Percentiles rank a stretch among this genome's conserved stretches.
Conservation (phyloP, 2,797 vertebrate species). For the Trachurus trachurus region DNA sequence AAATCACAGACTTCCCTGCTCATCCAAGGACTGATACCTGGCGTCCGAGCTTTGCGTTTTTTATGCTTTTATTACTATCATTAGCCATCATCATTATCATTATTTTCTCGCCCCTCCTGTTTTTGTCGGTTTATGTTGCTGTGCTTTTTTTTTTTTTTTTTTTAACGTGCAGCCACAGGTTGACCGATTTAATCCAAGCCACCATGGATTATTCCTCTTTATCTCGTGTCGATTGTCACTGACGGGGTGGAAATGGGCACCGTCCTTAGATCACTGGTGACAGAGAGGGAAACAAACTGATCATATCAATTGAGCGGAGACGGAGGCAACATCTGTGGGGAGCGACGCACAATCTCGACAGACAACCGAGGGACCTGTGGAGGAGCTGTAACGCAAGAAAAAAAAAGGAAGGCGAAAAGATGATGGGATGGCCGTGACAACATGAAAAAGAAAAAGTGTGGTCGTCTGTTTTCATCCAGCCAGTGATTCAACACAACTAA, state of each 20-base stretch:
- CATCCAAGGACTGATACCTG: constrained; percentile 41
- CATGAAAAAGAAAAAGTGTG: constrained; percentile 89
- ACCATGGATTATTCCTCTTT: constrained; percentile 69
- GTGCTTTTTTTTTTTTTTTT: constrained; percentile 41
- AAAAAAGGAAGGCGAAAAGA: constrained; percentile 61
- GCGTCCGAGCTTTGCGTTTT: constrained; percentile 19
- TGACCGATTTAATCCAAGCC: constrained; percentile 70
- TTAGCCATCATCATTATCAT: too few species aligned
- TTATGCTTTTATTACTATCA: neutral
- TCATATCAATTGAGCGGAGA: constrained; percentile 47
- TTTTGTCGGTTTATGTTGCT: constrained; percentile 13
- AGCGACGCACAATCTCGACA: constrained; percentile 67
- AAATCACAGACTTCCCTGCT: constrained; percentile 61
- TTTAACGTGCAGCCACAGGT: constrained; percentile 74
- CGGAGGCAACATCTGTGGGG: constrained; percentile 73
- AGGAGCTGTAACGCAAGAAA: constrained; percentile 45
- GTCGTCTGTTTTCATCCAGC: constrained; percentile 79
- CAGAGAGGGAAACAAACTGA: constrained; percentile 49
- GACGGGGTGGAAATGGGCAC: constrained; percentile 63
- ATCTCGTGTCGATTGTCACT: constrained; percentile 52
- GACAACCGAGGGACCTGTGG: constrained; percentile 74
- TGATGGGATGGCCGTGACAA: constrained; percentile 84
- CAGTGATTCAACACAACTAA: constrained; percentile 83
- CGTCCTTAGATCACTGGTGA: constrained; percentile 43
- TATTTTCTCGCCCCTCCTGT: neutral